phyloP scores from a whole-genome alignment of 2,797 vertebrate genomes.

The Galagoides demidoff region DNA sequence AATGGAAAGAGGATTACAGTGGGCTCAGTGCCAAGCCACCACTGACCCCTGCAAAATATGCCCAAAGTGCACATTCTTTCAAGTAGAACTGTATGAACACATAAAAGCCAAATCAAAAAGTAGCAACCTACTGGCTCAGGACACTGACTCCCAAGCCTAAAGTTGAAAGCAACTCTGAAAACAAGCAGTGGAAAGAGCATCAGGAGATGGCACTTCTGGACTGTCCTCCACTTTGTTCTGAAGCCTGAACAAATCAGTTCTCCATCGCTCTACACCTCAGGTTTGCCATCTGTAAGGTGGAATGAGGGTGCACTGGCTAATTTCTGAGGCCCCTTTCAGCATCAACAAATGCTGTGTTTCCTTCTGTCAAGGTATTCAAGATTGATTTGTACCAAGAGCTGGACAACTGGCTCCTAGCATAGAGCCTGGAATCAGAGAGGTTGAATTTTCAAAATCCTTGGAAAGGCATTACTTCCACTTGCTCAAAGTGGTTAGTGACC shows the following conservation, averaged over 20 bases:
- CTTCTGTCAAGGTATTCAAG: neutral
- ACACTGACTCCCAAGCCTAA: neutral
- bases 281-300: neutral
- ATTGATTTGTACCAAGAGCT: neutral
- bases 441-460: neutral
- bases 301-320: neutral
- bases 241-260: neutral
- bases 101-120: neutral
- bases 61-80: neutral
- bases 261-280: neutral
- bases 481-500: neutral
- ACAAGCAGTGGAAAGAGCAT: neutral
- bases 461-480: neutral
- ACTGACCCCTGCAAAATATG: neutral
- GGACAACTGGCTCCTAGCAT: neutral
- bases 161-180: constrained; percentile 50
- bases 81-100: neutral
- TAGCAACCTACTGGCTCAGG: neutral
- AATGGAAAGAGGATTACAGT: neutral
- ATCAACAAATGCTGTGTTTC: neutral
- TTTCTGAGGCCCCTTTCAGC: neutral
- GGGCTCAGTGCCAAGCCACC: neutral
- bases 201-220: neutral
- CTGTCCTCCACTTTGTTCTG: neutral
- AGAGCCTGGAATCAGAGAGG: neutral